A percentile compares a stretch with the other conserved stretches of the same genome.
Conservation (phyloP, 1,140 invertebrate genomes). For the Apis dorsata region DNA sequence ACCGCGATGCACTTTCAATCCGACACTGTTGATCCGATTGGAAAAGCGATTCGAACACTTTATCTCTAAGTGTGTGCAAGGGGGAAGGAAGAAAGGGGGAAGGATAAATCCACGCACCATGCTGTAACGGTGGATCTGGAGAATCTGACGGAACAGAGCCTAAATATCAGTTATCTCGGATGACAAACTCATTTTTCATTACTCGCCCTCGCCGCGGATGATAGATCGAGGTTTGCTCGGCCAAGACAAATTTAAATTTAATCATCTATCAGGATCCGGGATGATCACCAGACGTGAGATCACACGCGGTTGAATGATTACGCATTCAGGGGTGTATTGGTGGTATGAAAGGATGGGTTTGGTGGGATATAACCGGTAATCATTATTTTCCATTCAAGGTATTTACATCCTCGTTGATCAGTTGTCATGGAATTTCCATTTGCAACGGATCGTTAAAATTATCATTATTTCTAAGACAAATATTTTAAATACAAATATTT, state of each 20-base stretch:
- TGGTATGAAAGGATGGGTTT: neutral
- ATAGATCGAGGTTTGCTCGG: slow-evolving; percentile 43
- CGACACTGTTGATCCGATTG: too few species aligned
- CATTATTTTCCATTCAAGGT: slow-evolving; percentile 66
- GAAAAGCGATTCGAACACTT: neutral
- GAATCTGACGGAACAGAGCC: slow-evolving; percentile 7
- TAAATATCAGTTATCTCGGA: slow-evolving; percentile 41
- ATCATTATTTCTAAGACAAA: too few species aligned
- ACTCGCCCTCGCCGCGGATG: slow-evolving; percentile 15
- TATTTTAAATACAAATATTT: too few species aligned
- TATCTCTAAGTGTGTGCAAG: too few species aligned
- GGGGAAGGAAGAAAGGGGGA: neutral
- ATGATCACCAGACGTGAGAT: slow-evolving; percentile 7
- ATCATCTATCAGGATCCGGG: slow-evolving; percentile 46
- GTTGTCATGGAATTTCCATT: neutral
- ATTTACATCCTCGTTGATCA: neutral
- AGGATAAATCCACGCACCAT: neutral
- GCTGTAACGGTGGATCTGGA: neutral
- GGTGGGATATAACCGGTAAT: slow-evolving; percentile 43
- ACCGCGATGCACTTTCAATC: neutral
- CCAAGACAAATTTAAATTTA: slow-evolving; percentile 56
- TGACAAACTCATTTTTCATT: slow-evolving; percentile 50
- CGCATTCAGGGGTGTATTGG: slow-evolving; percentile 36
- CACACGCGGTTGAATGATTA: slow-evolving; percentile 49
- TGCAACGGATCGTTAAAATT: too few species aligned